Conservation (phyloP, 2,113 vertebrate species). For the Scolopax mira region DNA sequence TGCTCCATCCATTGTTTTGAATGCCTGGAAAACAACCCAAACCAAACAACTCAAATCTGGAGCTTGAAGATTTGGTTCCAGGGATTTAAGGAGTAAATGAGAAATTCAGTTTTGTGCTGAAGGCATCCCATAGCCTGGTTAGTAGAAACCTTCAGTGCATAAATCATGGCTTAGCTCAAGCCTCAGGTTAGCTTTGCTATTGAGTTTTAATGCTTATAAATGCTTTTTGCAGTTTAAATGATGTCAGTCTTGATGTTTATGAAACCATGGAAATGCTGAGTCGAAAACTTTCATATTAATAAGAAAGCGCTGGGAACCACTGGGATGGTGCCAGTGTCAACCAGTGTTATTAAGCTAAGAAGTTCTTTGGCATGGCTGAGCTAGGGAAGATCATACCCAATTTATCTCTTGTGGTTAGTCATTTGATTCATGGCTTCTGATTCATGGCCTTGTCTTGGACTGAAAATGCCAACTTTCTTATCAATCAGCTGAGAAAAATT, state of each 20-base stretch:
- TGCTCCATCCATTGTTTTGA: neutral
- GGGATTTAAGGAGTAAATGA: neutral
- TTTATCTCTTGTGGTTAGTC: conserved; percentile 40
- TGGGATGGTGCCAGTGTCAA: conserved; percentile 59
- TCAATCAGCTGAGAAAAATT: conserved; percentile 26
- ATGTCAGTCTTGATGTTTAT: conserved; percentile 62
- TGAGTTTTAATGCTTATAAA: conserved; percentile 54
- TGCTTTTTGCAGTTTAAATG: conserved; percentile 66
- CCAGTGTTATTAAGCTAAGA: conserved; percentile 56
- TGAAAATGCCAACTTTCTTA: conserved; percentile 18
- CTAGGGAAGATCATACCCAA: conserved; percentile 29
- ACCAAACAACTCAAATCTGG: neutral
- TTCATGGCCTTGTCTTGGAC: conserved; percentile 43
- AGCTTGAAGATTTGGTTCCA: neutral
- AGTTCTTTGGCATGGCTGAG: conserved; percentile 56
- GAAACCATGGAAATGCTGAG: conserved; percentile 67
- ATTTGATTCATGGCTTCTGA: conserved; percentile 57
- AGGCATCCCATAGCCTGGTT: neutral
- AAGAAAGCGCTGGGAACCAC: conserved; percentile 62
- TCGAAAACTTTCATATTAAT: conserved; percentile 60
- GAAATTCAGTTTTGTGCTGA: conserved; percentile 11
- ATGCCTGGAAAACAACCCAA: neutral
- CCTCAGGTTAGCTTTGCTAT: conserved; percentile 5
- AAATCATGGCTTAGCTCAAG: conserved; percentile 37
- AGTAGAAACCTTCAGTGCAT: neutral